Conservation (phyloP, 2,797 vertebrate genomes). For the Lates japonicus region DNA sequence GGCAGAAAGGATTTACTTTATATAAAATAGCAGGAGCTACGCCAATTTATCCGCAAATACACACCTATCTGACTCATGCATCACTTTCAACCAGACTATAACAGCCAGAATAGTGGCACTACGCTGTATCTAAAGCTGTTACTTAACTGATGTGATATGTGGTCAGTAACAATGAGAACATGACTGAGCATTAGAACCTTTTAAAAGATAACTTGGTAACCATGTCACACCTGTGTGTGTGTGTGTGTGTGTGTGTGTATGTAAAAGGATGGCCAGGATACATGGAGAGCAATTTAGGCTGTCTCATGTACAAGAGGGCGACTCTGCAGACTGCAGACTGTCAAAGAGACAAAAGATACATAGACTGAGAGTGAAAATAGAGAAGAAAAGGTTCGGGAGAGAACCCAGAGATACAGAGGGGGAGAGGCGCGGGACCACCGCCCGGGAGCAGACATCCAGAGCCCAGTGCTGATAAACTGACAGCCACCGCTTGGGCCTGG, state of each 20-base stretch:
- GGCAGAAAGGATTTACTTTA: constrained; percentile 80
- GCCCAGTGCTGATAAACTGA: constrained; percentile 61
- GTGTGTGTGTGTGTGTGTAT: neutral
- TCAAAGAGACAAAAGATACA: constrained; percentile 39
- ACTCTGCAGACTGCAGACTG: constrained; percentile 36
- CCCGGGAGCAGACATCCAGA: constrained; percentile 56
- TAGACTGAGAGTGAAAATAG: constrained; percentile 27
- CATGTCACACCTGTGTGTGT: neutral
- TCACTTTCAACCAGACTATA: constrained; percentile 31
- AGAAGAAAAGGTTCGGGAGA: constrained; percentile 34
- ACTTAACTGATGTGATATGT: neutral
- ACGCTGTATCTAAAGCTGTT: neutral
- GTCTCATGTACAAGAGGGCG: constrained; percentile 14
- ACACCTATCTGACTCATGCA: constrained; percentile 8
- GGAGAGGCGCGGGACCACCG: constrained; percentile 33
- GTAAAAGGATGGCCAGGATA: neutral
- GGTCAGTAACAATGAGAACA: constrained; percentile 10
- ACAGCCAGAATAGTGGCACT: constrained; percentile 19
- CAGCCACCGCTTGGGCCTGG: constrained; percentile 38
- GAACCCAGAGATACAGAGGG: constrained; percentile 33
- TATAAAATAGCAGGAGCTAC: constrained; percentile 65
- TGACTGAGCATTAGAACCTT: neutral
- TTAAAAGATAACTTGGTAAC: neutral
- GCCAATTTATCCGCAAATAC: constrained; percentile 50
- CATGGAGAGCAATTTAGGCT: constrained; percentile 15